Base-by-base conservation (phyloP, 2,888 invertebrate genomes). In the Noctua janthina region DNA sequence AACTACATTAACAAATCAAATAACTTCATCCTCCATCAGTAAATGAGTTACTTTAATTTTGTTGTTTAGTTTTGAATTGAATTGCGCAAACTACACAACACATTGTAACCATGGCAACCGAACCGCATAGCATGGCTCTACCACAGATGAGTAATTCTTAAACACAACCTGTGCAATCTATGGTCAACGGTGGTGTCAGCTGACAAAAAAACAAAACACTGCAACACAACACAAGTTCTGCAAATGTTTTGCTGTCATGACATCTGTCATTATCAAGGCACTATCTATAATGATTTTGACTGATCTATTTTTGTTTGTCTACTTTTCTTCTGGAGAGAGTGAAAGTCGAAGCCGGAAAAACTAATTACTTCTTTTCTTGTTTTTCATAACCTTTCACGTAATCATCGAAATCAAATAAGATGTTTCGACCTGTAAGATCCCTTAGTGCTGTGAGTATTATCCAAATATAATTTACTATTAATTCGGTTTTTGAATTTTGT, bases 341-440 rank as follows among this genome's bases (percentile, higher is more conserved):
- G 35, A 56, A 43, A 82, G 17, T 69, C 2, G 1, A 64, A 78
- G 13, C 29, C 29, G 54, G 23, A 39, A 7, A 79, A 51, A 72
- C 29, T 39, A 56, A 15, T 5, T 23, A 49, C 35, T 46, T 66
- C 35, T 43, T 46, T 59, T 54, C 20, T 29, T 70, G 17, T 3
- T 56, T 46, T 68, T n/a, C 17, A 39, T 35, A 35, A 35, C 35
- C 35, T 39, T 1, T 20, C 66, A 66, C 66, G 3, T 68, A n/a
- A 4, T 17, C 1, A 75, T 54, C 23, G 59, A 77, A 67, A 59
- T 7, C 7, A 29, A 56, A 69, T 29, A 82, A 71, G 70, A 89
- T 89, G 90, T 88, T 86, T 70, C 88, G 85, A n/a, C 78, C 88
- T 29, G 5, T 89, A 49, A 81, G 76, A 82, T 82, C 83, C 59